Percentiles rank a stretch among this genome's conserved stretches.
Evolutionary conservation across 2,888 invertebrate genomes (phyloP).

Genomic region (Ectropis crepuscularia): DNA sequence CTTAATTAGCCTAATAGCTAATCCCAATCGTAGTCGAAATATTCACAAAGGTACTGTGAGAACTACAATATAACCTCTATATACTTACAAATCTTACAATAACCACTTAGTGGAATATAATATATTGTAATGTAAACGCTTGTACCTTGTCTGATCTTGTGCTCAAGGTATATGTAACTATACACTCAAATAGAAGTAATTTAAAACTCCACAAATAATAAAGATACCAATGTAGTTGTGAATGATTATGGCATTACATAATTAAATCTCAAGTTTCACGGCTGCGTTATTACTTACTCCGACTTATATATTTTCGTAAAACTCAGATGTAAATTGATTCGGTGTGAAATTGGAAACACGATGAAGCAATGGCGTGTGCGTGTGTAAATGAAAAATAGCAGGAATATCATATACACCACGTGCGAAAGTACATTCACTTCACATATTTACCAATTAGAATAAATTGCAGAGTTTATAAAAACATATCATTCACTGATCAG

Average conservation of each 20-base stretch:
- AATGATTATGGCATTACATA: too few species aligned
- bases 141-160: too few species aligned
- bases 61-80: neutral
- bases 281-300: too few species aligned
- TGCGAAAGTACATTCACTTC: neutral
- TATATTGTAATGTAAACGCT: too few species aligned
- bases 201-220: too few species aligned
- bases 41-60: too few species aligned
- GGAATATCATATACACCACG: slow-evolving; percentile 4
- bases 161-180: neutral
- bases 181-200: neutral
- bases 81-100: neutral
- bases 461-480: neutral
- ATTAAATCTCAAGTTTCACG: too few species aligned
- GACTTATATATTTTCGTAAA: neutral
- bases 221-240: too few species aligned
- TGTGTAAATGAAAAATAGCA: slow-evolving; percentile 15
- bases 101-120: too few species aligned
- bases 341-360: slow-evolving; percentile 24
- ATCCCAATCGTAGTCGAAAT: too few species aligned
- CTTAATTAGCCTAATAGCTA: slow-evolving; percentile 1
- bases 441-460: neutral
- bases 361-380: slow-evolving; percentile 23
- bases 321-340: slow-evolving; percentile 23
- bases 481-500: neutral